Evolutionary conservation across 1,140 invertebrate species (phyloP).

Genomic region (Helicoverpa armigera): DNA sequence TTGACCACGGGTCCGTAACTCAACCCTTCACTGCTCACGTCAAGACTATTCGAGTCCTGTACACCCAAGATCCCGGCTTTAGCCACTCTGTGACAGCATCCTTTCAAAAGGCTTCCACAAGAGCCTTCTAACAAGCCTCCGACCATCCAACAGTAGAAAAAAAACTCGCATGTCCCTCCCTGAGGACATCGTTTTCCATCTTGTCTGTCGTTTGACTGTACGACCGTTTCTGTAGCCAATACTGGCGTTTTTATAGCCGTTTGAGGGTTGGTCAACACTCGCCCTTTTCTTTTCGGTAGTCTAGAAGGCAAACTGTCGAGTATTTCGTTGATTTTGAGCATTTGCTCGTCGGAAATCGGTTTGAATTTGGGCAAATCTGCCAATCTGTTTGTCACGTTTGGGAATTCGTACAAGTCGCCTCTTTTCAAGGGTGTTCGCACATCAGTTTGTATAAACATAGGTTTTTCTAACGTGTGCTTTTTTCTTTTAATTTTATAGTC

Average conservation of each 20-base stretch:
- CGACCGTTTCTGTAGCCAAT: constrained; percentile 54
- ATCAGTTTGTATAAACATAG: constrained; percentile 81
- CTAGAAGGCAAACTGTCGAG: constrained; percentile 68
- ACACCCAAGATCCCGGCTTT: constrained; percentile 91
- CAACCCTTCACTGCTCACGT: constrained; percentile 71
- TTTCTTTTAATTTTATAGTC: constrained; percentile 56
- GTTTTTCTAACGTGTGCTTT: constrained; percentile 60
- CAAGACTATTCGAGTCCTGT: constrained; percentile 84
- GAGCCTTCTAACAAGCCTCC: constrained; percentile 95
- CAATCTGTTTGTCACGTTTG: constrained; percentile 66
- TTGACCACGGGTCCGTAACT: constrained; percentile 91
- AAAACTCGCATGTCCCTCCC: constrained; percentile 96
- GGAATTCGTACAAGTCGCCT: constrained; percentile 63
- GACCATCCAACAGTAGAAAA: constrained; percentile 96
- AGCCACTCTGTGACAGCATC: constrained; percentile 94
- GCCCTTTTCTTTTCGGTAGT: constrained; percentile 71
- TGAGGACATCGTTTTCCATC: constrained; percentile 86
- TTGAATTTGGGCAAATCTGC: constrained; percentile 76
- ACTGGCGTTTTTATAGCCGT: constrained; percentile 54
- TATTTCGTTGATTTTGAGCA: constrained; percentile 74
- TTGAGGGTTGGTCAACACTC: constrained; percentile 62
- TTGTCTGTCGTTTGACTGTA: constrained; percentile 69
- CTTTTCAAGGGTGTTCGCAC: constrained; percentile 64
- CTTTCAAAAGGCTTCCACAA: constrained; percentile 94
- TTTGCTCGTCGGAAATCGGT: constrained; percentile 81